Conservation (phyloP, 37 sponge, comb jelly and placozoan species). For the Aphrocallistes beatrix region DNA sequence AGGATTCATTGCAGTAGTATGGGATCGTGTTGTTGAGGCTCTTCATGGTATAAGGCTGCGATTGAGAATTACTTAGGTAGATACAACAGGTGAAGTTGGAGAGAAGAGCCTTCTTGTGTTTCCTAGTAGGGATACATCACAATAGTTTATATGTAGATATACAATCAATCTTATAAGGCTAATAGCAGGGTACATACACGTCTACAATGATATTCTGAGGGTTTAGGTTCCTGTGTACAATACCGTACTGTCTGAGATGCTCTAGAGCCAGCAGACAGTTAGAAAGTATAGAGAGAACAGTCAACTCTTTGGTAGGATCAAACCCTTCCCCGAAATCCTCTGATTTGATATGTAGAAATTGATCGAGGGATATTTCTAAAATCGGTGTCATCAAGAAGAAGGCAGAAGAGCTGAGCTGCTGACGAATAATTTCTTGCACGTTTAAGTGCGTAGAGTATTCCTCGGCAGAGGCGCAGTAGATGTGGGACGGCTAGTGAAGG, state of each 20-base stretch:
- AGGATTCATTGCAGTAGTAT: neutral
- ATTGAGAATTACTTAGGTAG: neutral
- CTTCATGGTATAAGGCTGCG: neutral
- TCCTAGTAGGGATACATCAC: neutral
- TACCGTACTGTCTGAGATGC: neutral
- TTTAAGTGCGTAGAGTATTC: neutral
- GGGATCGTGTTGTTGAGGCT: neutral
- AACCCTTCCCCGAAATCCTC: neutral
- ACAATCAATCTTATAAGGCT: neutral
- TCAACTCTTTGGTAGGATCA: neutral
- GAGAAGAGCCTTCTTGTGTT: neutral
- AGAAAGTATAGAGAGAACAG: neutral
- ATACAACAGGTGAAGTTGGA: neutral
- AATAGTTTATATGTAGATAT: neutral
- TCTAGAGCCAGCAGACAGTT: constrained; percentile 1
- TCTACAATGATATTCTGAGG: neutral
- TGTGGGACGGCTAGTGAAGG: neutral
- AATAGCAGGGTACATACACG: neutral
- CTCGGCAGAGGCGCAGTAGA: neutral
- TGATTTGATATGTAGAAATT: neutral
- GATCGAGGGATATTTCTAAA: neutral
- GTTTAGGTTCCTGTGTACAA: neutral
- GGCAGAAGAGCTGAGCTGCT: neutral
- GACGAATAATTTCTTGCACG: neutral
- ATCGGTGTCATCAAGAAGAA: neutral